Evolutionary conservation across 2,888 invertebrate genomes (phyloP), one percentile per base, ranked within the genome.

Genomic region (Clusia tigrina): DNA sequence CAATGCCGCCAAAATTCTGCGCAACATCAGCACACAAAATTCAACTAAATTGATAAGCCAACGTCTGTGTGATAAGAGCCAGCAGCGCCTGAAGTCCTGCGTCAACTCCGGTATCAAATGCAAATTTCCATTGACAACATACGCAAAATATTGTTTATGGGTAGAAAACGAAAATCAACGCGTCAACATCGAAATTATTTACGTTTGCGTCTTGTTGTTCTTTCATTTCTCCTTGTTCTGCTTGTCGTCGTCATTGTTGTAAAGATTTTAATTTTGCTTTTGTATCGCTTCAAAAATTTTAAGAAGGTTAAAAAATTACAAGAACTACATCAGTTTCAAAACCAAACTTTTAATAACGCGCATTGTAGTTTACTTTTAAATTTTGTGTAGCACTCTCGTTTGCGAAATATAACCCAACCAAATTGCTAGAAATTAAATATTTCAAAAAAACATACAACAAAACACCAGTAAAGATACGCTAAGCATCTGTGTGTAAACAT

Each of bases 161-260:
- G 83, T 82, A 83, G 79, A 78, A 83, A 81, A 81, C 79, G 81
- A 77, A 83, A 78, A 77, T 77, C 78, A 71, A 68, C 81, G 73
- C 81, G 82, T 77, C 82, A 79, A 75, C 81, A 82, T 78, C 81
- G 79, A 81, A 81, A 83, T 81, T 81, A 82, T 81, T 83, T 81
- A 77, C 80, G 81, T 82, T 81, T 82, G 76, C 80, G 78, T 79
- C 81, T 79, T 76, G 77, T 78, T 69, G 75, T 79, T 73, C 76
- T 74, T 75, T 74, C 74, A 70, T 74, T 78, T 74, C 72, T 74
- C 69, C 37, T 51, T 54, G 65, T 76, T 67, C 71, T 71, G 68
- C 71, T 76, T 71, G 73, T 74, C 56, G 37, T 57, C 25, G 58
- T 63, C 48, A 26, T 70, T 64, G 74, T 76, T 68, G 71, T 74